These are phyloP conservation scores for Dorcus parallelipipedus DNA, from an alignment of 2,888 invertebrate species.

Conservation along the genomic window DNA sequence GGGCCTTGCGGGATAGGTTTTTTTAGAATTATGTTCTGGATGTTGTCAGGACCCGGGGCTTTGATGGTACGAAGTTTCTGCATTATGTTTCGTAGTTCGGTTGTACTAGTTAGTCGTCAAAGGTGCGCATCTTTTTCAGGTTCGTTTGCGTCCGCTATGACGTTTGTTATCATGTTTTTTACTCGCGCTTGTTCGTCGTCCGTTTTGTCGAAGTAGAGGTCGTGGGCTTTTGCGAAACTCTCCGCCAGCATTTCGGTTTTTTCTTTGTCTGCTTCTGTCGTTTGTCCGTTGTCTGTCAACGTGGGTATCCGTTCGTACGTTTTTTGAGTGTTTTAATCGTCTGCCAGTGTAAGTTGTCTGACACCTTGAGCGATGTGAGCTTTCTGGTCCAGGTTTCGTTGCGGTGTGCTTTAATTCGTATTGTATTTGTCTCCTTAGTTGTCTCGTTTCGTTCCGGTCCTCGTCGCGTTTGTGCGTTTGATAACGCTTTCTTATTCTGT, in stretches of 20 bases:
- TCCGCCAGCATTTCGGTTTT: neutral
- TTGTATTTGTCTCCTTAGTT: neutral
- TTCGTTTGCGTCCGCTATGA: neutral
- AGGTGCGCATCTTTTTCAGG: neutral
- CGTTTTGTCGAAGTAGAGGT: neutral
- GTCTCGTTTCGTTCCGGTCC: neutral
- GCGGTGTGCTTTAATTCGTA: neutral
- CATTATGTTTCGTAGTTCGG: constrained; percentile 3
- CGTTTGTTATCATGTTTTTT: neutral
- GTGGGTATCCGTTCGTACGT: neutral
- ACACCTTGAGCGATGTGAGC: neutral
- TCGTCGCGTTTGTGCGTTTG: no score
- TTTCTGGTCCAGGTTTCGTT: neutral
- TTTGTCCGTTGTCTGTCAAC: neutral
- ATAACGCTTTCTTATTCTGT: neutral
- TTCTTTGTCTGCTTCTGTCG: neutral
- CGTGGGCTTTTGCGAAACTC: neutral
- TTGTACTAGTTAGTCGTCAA: neutral
- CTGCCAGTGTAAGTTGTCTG: neutral
- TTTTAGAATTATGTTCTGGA: constrained; percentile 6
- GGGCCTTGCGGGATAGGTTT: constrained; percentile 2
- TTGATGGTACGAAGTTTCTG: neutral
- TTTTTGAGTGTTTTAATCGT: neutral
- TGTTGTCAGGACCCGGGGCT: constrained; percentile 11
- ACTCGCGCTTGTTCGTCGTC: neutral